Conservation (phyloP, 2,888 invertebrate species). For the Ischnura elegans region DNA sequence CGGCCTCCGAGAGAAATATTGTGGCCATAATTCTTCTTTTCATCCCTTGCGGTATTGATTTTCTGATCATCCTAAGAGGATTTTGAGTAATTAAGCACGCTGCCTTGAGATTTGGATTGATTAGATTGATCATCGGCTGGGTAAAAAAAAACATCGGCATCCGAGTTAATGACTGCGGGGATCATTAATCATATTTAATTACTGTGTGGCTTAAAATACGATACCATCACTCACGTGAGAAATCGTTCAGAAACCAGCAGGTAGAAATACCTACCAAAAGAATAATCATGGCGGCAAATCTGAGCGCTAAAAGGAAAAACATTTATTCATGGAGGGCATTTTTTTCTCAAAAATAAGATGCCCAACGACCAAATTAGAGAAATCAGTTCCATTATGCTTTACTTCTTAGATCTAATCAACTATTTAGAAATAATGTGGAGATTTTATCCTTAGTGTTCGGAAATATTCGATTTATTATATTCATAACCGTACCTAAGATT, state of each 20-base stretch:
- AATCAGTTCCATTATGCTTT: too few relatives aligned
- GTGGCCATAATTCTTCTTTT: neutral
- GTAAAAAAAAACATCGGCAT: neutral
- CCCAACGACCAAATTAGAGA: too few relatives aligned
- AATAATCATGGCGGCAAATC: too few relatives aligned
- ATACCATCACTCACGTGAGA: neutral
- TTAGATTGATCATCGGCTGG: neutral
- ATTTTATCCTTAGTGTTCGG: too few relatives aligned
- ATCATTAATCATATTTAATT: neutral
- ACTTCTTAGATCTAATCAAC: too few relatives aligned
- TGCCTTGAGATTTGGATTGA: neutral
- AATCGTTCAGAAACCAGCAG: neutral
- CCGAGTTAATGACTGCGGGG: neutral
- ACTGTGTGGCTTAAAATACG: neutral
- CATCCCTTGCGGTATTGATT: neutral
- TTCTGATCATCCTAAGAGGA: neutral
- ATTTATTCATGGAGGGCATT: too few relatives aligned
- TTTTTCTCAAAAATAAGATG: too few relatives aligned
- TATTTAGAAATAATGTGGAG: too few relatives aligned
- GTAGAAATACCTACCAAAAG: neutral
- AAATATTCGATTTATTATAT: too few relatives aligned
- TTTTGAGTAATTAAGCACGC: neutral
- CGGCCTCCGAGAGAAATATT: neutral
- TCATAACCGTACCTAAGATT: too few relatives aligned
- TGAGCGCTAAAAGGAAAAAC: too few relatives aligned